Percentiles rank a stretch among this genome's conserved stretches.
Conservation (phyloP, 2,113 vertebrate species). For the Dryoscopus gambensis region DNA sequence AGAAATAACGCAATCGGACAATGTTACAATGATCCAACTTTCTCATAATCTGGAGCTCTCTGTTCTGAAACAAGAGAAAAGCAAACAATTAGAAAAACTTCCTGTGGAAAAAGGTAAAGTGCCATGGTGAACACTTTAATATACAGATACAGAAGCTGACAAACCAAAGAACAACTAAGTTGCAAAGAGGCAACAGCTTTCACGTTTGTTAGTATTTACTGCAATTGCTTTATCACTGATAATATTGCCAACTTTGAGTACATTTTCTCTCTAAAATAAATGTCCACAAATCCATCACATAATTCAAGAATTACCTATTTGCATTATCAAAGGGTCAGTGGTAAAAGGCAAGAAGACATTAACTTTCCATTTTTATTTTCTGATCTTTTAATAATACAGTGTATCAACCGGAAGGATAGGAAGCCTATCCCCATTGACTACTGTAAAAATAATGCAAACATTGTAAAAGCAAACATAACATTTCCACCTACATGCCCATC, state of each 20-base stretch:
- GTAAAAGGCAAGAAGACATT: neutral
- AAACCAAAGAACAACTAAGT: neutral
- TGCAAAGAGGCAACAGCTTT: neutral
- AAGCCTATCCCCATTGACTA: neutral
- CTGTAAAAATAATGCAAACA: neutral
- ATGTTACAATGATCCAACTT: constrained; percentile 99
- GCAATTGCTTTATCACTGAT: neutral
- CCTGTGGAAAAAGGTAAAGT: neutral
- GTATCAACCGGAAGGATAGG: neutral
- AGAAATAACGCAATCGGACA: constrained; percentile 98
- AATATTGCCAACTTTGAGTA: neutral
- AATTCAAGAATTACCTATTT: neutral
- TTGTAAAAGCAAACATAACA: neutral
- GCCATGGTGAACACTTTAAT: neutral
- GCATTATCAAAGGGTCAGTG: neutral
- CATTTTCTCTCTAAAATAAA: neutral
- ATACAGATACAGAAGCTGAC: neutral
- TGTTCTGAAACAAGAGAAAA: constrained; percentile 82
- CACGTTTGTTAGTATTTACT: neutral
- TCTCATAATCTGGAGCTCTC: constrained; percentile 99
- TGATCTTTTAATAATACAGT: neutral
- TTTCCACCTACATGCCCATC: neutral
- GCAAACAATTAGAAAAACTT: neutral
- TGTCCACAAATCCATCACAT: neutral
- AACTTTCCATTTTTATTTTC: neutral